Percentiles rank a stretch among this genome's conserved stretches.
These are phyloP conservation scores for Lagopus muta DNA, from an alignment of 2,113 vertebrate species.

Conservation along the genomic window DNA sequence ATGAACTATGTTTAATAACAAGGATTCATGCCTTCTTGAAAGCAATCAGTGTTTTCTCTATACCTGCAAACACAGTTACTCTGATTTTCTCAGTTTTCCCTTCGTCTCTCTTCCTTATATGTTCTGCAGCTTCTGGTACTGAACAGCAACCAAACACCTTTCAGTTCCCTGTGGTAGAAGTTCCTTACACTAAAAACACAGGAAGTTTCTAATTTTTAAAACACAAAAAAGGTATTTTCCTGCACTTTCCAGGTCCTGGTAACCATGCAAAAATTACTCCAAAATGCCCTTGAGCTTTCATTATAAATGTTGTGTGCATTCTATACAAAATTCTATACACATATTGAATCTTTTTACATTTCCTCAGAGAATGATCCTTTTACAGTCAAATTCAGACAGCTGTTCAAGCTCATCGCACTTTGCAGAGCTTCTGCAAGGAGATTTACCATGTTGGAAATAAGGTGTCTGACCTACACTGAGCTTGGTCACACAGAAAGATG, in stretches of 20 bases:
- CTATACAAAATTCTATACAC: neutral
- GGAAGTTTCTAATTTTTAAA: neutral
- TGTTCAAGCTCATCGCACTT: neutral
- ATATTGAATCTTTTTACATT: neutral
- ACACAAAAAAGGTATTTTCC: neutral
- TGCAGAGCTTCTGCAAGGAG: neutral
- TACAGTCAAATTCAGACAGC: neutral
- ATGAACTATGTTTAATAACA: neutral
- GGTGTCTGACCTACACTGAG: neutral
- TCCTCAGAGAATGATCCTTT: neutral
- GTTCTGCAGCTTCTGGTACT: neutral
- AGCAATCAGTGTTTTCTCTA: neutral
- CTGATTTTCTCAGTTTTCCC: neutral
- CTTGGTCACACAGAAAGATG: neutral
- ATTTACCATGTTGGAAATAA: neutral
- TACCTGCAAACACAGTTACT: neutral
- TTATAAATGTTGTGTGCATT: neutral
- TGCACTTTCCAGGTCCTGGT: neutral
- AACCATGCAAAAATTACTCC: neutral
- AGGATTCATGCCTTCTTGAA: neutral
- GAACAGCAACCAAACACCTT: neutral
- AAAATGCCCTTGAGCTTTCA: neutral
- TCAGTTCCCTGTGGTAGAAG: neutral
- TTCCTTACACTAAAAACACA: neutral
- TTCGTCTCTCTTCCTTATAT: neutral